Evolutionary conservation across 2,797 vertebrate genomes (phyloP).

Genomic region (Sphenodon punctatus): DNA sequence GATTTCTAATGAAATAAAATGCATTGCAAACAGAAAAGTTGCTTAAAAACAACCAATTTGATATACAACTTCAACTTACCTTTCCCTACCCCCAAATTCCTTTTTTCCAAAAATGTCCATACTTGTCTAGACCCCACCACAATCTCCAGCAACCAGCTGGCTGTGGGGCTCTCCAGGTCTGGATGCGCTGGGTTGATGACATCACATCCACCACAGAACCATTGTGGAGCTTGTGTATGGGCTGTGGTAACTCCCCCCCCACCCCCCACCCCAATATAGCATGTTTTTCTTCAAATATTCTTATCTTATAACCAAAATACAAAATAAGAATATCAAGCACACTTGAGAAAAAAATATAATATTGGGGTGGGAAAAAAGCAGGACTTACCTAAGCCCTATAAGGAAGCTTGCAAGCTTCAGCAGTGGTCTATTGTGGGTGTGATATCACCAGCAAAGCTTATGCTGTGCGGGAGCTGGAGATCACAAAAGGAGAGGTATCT

Average conservation of each 20-base stretch:
- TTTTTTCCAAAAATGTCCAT: background rate
- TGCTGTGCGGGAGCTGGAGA: background rate
- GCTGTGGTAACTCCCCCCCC: background rate
- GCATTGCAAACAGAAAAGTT: no score
- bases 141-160: background rate
- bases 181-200: constrained; percentile 7
- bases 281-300: constrained; percentile 13
- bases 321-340: constrained; percentile 16
- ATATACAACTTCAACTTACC: background rate
- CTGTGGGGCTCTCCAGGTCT: background rate
- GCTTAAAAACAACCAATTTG: background rate
- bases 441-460: constrained; percentile 5
- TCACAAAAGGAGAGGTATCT: background rate
- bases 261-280: background rate
- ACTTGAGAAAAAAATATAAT: constrained; percentile 3
- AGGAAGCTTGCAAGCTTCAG: constrained; percentile 10
- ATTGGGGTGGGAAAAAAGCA: background rate
- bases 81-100: background rate
- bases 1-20: no score
- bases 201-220: background rate
- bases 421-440: constrained; percentile 6
- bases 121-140: background rate
- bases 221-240: background rate
- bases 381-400: constrained; percentile 23
- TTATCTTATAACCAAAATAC: background rate